Percentiles rank a stretch among this genome's conserved stretches.
Conservation (phyloP, 2,113 vertebrate species). For the Cromileptes altivelis region DNA sequence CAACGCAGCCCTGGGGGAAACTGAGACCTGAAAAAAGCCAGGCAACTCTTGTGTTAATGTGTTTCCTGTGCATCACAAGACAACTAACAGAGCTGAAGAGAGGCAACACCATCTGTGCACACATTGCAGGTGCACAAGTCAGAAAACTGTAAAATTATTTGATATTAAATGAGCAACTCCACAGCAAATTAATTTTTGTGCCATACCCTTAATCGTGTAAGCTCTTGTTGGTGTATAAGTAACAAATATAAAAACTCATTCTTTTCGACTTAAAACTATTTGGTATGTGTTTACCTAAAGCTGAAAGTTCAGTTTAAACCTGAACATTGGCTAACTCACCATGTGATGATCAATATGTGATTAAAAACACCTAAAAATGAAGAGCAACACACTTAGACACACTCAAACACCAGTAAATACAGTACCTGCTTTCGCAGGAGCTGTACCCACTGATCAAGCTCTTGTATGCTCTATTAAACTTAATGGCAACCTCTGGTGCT, state of each 20-base stretch:
- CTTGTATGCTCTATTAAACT: too few species aligned
- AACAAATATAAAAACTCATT: background rate
- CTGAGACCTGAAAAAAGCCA: conserved; percentile 41
- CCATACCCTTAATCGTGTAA: background rate
- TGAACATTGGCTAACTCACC: background rate
- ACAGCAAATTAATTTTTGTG: background rate
- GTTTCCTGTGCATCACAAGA: conserved; percentile 30
- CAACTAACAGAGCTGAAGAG: conserved; percentile 15
- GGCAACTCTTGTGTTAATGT: conserved; percentile 50
- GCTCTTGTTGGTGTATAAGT: background rate
- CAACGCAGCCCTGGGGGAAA: conserved; percentile 20
- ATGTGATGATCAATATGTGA: background rate
- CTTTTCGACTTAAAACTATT: background rate
- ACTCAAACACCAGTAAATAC: too few species aligned
- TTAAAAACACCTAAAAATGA: too few species aligned
- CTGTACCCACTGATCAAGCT: too few species aligned
- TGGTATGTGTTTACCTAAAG: background rate
- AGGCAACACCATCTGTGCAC: conserved; percentile 53
- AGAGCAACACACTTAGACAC: too few species aligned
- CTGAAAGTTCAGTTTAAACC: background rate
- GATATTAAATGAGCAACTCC: background rate
- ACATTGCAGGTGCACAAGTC: conserved; percentile 16
- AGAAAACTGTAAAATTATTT: background rate
- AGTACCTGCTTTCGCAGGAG: too few species aligned
- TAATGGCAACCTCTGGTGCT: too few species aligned